Percentiles rank a stretch among this genome's conserved stretches.
Conservation (phyloP, 2,888 invertebrate species). For the Pachymerium ferrugineum region DNA sequence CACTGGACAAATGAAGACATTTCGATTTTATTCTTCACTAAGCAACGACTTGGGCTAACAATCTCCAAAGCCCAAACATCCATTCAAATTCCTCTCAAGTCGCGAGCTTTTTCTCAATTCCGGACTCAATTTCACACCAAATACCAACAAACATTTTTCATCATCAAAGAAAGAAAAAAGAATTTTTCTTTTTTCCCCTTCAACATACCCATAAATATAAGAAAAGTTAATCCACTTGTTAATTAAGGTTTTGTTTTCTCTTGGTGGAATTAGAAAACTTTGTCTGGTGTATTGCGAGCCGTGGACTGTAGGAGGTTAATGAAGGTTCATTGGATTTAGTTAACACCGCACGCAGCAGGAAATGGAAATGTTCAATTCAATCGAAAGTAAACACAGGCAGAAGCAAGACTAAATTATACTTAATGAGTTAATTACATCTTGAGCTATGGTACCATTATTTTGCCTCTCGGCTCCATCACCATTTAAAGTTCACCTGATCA, state of each 20-base stretch:
- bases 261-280: too few species aligned
- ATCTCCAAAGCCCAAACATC: conserved; percentile 4
- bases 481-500: background rate
- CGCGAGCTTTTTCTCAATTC: background rate
- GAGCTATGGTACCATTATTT: background rate
- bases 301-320: background rate
- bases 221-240: background rate
- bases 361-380: background rate
- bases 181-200: background rate
- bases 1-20: background rate
- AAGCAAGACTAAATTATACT: background rate
- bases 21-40: background rate
- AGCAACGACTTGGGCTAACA: too few species aligned
- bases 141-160: conserved; percentile 13
- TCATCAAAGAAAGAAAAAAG: background rate
- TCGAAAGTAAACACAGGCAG: background rate
- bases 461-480: background rate
- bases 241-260: conserved; percentile 4
- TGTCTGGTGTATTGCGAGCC: background rate
- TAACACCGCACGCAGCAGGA: too few species aligned
- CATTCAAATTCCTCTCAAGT: background rate
- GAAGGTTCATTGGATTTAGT: background rate
- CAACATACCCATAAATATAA: background rate
- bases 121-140: background rate
- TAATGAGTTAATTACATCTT: background rate